These are phyloP conservation scores for Hypocryptadius cinnamomeus DNA, from an alignment of 2,113 vertebrate genomes.

Conservation along the genomic window DNA sequence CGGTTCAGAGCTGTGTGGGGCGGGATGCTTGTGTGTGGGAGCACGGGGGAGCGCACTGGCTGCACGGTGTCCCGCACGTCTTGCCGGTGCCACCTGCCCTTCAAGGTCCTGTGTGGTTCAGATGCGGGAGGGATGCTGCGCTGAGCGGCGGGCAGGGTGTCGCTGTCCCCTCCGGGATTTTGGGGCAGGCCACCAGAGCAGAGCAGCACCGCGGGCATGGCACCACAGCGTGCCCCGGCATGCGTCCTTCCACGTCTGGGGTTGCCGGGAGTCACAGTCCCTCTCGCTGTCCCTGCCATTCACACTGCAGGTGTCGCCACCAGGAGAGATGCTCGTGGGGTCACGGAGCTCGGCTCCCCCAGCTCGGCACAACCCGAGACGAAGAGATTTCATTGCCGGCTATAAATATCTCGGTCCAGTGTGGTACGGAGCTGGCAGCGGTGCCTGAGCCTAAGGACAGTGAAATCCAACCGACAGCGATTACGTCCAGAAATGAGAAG, in stretches of 20 bases:
- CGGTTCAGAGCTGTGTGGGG: not conserved
- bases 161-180: not conserved
- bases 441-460: not conserved
- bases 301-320: not conserved
- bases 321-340: rapidly evolving
- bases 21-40: not conserved
- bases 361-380: not conserved
- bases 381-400: not conserved
- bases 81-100: too few species aligned
- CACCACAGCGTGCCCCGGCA: rapidly evolving
- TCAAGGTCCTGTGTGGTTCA: rapidly evolving
- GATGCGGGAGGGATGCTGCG: not conserved
- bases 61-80: rapidly evolving
- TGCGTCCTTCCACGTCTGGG: rapidly evolving
- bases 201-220: not conserved
- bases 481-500: not conserved
- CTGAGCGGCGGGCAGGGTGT: rapidly evolving
- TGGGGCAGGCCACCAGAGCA: too few species aligned
- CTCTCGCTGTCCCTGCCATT: rapidly evolving
- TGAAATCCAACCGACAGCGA: not conserved
- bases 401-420: not conserved
- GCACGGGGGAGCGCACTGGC: not conserved
- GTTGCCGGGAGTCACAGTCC: not conserved
- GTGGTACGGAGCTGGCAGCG: rapidly evolving
- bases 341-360: not conserved